Evolutionary conservation across 2,888 invertebrate genomes (phyloP).

Genomic region (Unio pictorum): DNA sequence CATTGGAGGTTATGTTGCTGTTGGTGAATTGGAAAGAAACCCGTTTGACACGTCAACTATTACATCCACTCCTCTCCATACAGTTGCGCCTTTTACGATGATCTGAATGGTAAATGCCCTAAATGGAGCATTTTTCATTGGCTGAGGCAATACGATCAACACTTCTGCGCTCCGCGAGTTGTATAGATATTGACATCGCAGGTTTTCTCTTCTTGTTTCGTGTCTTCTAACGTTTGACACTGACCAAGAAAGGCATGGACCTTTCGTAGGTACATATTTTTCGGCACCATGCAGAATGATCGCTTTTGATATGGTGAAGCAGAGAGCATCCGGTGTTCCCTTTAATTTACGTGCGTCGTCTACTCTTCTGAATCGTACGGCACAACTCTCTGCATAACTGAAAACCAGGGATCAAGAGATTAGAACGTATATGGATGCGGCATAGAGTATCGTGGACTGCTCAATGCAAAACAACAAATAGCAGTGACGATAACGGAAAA

Average conservation of each 20-base stretch:
- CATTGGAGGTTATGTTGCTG: slow-evolving; percentile 32
- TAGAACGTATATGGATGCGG: too few species aligned
- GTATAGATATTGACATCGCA: slow-evolving; percentile 20
- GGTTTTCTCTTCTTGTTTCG: slow-evolving; percentile 24
- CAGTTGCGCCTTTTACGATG: slow-evolving; percentile 21
- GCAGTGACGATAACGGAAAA: too few species aligned
- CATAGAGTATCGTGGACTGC: too few species aligned
- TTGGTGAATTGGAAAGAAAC: slow-evolving; percentile 30
- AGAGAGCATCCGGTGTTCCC: slow-evolving; percentile 28
- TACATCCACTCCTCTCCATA: slow-evolving; percentile 29
- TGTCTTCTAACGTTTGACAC: slow-evolving; percentile 23
- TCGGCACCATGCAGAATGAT: slow-evolving; percentile 27
- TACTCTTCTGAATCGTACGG: slow-evolving; percentile 21
- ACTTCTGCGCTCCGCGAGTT: slow-evolving; percentile 10
- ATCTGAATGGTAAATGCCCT: slow-evolving; percentile 26
- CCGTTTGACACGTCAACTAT: slow-evolving; percentile 14
- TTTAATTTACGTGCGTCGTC: slow-evolving; percentile 32
- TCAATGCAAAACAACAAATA: too few species aligned
- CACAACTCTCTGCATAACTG: too few species aligned
- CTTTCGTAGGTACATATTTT: slow-evolving; percentile 15
- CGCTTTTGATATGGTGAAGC: slow-evolving; percentile 24
- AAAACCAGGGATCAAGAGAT: too few species aligned
- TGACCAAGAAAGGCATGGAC: slow-evolving; percentile 17
- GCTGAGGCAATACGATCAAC: slow-evolving; percentile 24
- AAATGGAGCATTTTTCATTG: slow-evolving; percentile 21